Evolutionary conservation across 2,888 invertebrate species (phyloP).

Genomic region (Tricholauxania praeusta): DNA sequence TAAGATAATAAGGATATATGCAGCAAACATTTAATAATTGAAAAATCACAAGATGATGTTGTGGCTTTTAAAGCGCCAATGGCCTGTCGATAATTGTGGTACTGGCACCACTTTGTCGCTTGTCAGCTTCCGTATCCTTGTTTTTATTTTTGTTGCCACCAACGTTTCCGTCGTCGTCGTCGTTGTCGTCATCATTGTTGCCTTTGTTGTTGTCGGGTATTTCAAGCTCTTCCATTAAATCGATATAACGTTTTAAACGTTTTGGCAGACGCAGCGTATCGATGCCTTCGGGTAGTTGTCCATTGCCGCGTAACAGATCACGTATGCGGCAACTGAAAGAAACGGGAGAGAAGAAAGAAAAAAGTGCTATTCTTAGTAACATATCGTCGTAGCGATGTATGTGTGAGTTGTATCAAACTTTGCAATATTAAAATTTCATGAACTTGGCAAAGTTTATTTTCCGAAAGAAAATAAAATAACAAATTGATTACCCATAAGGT

Average conservation of each 20-base stretch:
- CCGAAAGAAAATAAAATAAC: too few relatives aligned
- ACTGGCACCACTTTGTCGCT: slow-evolving; percentile 17
- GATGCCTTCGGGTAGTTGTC: slow-evolving; percentile 82
- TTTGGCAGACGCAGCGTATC: slow-evolving; percentile 76
- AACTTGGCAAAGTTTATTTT: too few relatives aligned
- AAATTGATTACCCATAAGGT: too few relatives aligned
- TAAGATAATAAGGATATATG: neutral
- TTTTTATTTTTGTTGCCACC: slow-evolving; percentile 37
- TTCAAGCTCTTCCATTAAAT: slow-evolving; percentile 75
- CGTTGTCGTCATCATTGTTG: slow-evolving; percentile 22
- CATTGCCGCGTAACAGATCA: slow-evolving; percentile 75
- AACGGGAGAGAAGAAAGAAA: neutral
- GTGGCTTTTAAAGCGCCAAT: slow-evolving; percentile 8
- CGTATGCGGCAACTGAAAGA: slow-evolving; percentile 75
- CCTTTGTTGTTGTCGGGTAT: slow-evolving; percentile 42
- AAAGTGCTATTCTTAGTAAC: neutral
- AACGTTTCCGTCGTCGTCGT: slow-evolving; percentile 20
- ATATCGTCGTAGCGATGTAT: neutral
- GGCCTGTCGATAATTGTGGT: neutral
- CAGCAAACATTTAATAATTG: too few relatives aligned
- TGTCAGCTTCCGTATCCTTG: slow-evolving; percentile 34
- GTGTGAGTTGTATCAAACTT: neutral
- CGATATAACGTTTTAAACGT: slow-evolving; percentile 77
- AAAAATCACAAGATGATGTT: too few relatives aligned
- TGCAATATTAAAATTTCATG: neutral